phyloP scores from a whole-genome alignment of 2,113 vertebrate species.

The Oceanodroma tethys region DNA sequence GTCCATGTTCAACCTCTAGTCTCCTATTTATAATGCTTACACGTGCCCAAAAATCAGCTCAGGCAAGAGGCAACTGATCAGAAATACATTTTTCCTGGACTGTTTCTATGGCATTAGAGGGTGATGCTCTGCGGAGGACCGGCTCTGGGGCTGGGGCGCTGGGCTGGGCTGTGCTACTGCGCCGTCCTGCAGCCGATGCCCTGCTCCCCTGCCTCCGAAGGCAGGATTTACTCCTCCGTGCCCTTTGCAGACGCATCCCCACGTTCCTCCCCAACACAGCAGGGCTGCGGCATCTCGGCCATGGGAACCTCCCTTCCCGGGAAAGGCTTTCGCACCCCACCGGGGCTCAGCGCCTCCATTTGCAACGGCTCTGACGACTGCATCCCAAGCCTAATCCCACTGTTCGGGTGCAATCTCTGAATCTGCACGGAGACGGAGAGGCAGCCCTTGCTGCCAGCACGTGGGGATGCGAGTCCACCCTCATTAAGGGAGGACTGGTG shows the following conservation, averaged over 20 bases:
- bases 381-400: not conserved
- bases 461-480: not conserved
- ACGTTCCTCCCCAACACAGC: fast-evolving
- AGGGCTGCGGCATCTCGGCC: not conserved
- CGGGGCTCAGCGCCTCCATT: not conserved
- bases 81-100: not conserved
- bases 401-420: not conserved
- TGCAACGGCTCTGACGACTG: fast-evolving
- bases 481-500: not conserved
- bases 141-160: not conserved
- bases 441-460: not conserved
- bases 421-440: not conserved
- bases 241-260: not conserved
- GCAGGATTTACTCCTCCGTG: not conserved
- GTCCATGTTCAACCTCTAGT: not conserved
- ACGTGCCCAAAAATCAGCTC: not conserved
- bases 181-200: not conserved
- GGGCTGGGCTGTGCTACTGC: not conserved
- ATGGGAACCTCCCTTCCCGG: not conserved
- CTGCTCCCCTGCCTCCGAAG: not conserved
- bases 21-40: not conserved
- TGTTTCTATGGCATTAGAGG: not conserved
- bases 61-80: not conserved
- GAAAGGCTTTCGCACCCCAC: not conserved
- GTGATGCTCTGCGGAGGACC: not conserved